Evolutionary conservation across 2,113 vertebrate genomes (phyloP), one percentile per base, ranked within the genome.

Genomic region (Miniopterus natalensis): DNA sequence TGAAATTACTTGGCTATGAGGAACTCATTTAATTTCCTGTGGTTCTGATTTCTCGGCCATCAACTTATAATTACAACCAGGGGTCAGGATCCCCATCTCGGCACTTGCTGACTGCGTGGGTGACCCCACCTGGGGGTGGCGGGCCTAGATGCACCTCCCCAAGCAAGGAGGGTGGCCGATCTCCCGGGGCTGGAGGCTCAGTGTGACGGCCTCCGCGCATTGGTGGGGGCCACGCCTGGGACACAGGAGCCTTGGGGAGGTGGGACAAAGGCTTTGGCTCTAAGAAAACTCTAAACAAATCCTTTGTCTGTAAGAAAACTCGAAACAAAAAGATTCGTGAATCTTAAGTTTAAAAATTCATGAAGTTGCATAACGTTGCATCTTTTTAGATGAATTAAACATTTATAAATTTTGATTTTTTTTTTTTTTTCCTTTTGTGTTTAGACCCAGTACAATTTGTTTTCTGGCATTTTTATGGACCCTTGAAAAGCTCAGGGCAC

Each of bases 331-430:
- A 45, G 11, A 70, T 49, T 23, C 53, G 27, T 53, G 49, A 88
- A 57, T 47, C 55, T 61, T 55, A 59, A 83, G 80, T 63, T 95
- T 96, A 94, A 97, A 97, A 92, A 95, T 96, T 84, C 73, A 94
- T 90, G 66, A 92, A 75, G 87, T 92, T 61, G 65, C 79, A 31
- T 71, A 42, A 80, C 51, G 31, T 80, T 75, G 78, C 71, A 53
- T 63, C 57, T 88, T 93, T 89, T 96, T 81, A 77, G 57, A 81
- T 27, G 61, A 73, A 93, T 95, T 92, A 96, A 95, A 97, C 75
- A 97, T 95, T 93, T 92, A 92, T 95, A 84, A 9, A 47, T 87
- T 93, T 97, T 92, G 63, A 89, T 84, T 94, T 83, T 84, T 65
- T 83, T 78, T 57, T 3, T 55, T 94, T 94, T 94, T 94, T 75